Percentiles rank a stretch among this genome's conserved stretches.
Conservation (phyloP, 2,888 invertebrate genomes). For the Taphrorychus bicolor region DNA sequence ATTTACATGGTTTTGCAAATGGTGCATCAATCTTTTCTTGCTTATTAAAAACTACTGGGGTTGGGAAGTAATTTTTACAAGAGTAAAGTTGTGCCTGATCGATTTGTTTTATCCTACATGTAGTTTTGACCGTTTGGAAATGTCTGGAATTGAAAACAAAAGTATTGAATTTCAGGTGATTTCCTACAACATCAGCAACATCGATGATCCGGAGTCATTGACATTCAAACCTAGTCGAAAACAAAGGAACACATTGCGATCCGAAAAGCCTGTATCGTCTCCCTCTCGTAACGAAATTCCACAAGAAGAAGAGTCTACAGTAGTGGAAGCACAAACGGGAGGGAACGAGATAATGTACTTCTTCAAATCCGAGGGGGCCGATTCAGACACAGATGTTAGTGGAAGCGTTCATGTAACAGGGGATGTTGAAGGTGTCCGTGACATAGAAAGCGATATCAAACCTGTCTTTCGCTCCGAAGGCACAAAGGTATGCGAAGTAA, state of each 20-base stretch:
- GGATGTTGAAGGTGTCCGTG: background rate
- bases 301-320: too few relatives aligned
- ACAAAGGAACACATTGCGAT: background rate
- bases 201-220: background rate
- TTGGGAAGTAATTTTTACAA: too few relatives aligned
- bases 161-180: background rate
- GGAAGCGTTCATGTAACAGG: too few relatives aligned
- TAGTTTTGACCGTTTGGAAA: too few relatives aligned
- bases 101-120: background rate
- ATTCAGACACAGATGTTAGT: too few relatives aligned
- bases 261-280: background rate
- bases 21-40: too few relatives aligned
- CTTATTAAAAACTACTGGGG: too few relatives aligned
- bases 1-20: too few relatives aligned
- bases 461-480: slow-evolving; percentile 58
- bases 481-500: slow-evolving; percentile 57
- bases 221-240: background rate
- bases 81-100: background rate
- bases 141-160: too few relatives aligned
- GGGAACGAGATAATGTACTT: too few relatives aligned
- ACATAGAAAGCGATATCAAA: slow-evolving; percentile 50
- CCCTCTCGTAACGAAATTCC: too few relatives aligned
- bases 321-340: too few relatives aligned
- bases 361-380: background rate
- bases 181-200: background rate